phyloP scores from a whole-genome alignment of 2,888 invertebrate species.

The Cheilosia impressa region DNA sequence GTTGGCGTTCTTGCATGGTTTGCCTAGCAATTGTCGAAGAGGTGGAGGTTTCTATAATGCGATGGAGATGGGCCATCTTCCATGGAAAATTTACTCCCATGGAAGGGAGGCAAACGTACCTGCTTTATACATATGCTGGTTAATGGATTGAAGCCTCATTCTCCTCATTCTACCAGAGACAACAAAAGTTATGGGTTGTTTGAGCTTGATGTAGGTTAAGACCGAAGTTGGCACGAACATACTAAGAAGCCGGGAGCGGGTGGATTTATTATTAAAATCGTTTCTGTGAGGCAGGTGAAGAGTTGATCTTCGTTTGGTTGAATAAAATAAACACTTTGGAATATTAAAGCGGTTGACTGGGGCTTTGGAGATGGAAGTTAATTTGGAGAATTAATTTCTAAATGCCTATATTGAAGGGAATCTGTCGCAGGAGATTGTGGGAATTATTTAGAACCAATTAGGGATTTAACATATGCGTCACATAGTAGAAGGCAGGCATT shows the following conservation, averaged over 20 bases:
- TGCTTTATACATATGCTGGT: slow-evolving; percentile 7
- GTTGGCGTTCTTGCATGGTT: slow-evolving; percentile 29
- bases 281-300: slow-evolving; percentile 14
- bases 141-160: slow-evolving; percentile 54
- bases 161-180: slow-evolving; percentile 35
- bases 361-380: neutral
- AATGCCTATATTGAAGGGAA: slow-evolving; percentile 5
- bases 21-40: slow-evolving; percentile 42
- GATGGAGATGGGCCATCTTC: slow-evolving; percentile 26
- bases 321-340: slow-evolving; percentile 51
- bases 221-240: slow-evolving; percentile 22
- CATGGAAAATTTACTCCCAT: slow-evolving; percentile 6
- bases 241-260: slow-evolving; percentile 25
- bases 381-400: slow-evolving; percentile 43
- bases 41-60: slow-evolving; percentile 6
- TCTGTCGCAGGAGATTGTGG: neutral
- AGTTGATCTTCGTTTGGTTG: slow-evolving; percentile 37
- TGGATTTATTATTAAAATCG: slow-evolving; percentile 60
- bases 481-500: too few species aligned
- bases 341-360: slow-evolving; percentile 26
- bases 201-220: slow-evolving; percentile 6
- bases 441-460: slow-evolving; percentile 31
- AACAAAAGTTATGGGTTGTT: slow-evolving; percentile 34
- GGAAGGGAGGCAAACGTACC: slow-evolving; percentile 6
- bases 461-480: neutral